Base-by-base conservation (phyloP, 2,888 invertebrate species). In the Bugulina stolonifera region DNA sequence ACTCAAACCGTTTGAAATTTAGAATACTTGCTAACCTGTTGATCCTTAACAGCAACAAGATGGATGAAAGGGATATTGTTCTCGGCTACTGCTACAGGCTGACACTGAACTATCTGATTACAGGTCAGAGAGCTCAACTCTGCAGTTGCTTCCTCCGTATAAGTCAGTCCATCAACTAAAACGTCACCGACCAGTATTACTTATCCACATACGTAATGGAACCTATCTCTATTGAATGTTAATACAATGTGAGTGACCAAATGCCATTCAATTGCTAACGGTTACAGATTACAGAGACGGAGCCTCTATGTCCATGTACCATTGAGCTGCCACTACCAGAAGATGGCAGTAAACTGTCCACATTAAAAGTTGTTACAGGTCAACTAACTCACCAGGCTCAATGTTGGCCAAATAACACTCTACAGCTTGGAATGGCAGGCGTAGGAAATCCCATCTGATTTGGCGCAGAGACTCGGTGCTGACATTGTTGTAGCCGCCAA, bases 371-470 rank as follows among this genome's bases (percentile, higher is more conserved):
- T n/a, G n/a, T n/a, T n/a, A n/a, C n/a, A n/a, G n/a, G n/a, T n/a
- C n/a, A n/a, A n/a, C n/a, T n/a, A 5, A 64, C 64, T 70, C 29
- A 70, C 70, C 73, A 29, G 81, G 82, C 64, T 81, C 78, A 5
- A 84, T 76, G 72, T 82, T 82, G 1, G 81, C 93, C 81, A 99
- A 87, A 83, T 91, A 89, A 82, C 96, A 94, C 87, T 99, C 98
- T 70, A 93, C 91, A 73, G 97, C 94, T 89, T 98, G 97, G 89
- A 98, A 98, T 72, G 98, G 98, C 84, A 97, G 87, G 73, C 90
- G 88, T 89, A 96, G 91, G 84, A 94, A 96, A 86, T 98, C 96
- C 72, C 72, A 84, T 84, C 86, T 89, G 78, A 99, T 95, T 87
- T 97, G 95, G 82, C 93, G 90, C 81, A 98, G 89, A 77, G 89